These are phyloP conservation scores for Panorpa germanica DNA, from an alignment of 2,888 invertebrate genomes.

Conservation along the genomic window DNA sequence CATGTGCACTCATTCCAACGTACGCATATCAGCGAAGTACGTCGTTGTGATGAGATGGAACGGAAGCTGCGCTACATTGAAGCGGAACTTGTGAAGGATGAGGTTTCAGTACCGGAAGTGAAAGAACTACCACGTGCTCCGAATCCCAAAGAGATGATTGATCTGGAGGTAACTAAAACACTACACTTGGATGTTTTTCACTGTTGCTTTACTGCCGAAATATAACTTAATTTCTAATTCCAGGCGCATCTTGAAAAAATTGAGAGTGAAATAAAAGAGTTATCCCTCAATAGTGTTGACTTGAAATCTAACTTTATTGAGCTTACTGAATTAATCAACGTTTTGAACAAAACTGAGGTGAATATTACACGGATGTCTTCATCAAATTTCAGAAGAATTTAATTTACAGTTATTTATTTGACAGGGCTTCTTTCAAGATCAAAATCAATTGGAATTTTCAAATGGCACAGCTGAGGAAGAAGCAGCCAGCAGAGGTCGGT, in stretches of 20 bases:
- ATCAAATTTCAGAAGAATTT: too few relatives aligned
- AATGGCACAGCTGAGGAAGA: too few relatives aligned
- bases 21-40: constrained; percentile 64
- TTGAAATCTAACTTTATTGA: constrained; percentile 77
- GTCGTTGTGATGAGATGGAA: constrained; percentile 74
- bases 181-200: constrained; percentile 6
- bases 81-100: constrained; percentile 53
- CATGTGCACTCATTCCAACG: constrained; percentile 62
- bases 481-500: constrained; percentile 27
- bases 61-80: constrained; percentile 57
- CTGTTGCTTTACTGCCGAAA: not conserved
- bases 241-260: constrained; percentile 76
- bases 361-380: not conserved
- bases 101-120: constrained; percentile 45
- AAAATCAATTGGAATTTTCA: constrained; percentile 36
- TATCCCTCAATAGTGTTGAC: constrained; percentile 79
- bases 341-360: constrained; percentile 72
- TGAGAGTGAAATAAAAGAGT: constrained; percentile 75
- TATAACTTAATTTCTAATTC: constrained; percentile 7
- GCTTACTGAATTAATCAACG: constrained; percentile 70
- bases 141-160: constrained; percentile 49
- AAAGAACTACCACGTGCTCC: constrained; percentile 41
- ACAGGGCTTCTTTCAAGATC: constrained; percentile 56
- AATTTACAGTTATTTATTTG: too few relatives aligned
- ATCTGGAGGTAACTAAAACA: constrained; percentile 54